Conservation (phyloP, 2,888 invertebrate genomes). For the Leptopilina syphax region DNA sequence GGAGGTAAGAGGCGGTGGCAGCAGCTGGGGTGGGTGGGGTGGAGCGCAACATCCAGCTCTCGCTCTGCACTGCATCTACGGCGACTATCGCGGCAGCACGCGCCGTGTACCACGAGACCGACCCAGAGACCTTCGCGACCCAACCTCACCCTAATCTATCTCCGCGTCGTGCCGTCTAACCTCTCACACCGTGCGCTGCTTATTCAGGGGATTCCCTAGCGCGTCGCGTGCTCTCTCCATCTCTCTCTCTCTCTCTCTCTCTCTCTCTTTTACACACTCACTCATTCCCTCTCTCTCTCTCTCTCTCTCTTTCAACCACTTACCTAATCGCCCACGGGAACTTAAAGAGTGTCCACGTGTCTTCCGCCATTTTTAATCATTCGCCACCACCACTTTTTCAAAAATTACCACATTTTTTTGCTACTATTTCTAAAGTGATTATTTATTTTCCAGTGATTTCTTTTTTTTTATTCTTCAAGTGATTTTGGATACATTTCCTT, state of each 20-base stretch:
- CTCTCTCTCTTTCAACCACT: neutral
- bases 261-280: neutral
- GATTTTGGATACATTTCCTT: too few relatives aligned
- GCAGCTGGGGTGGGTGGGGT: slow-evolving; percentile 47
- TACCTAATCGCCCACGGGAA: slow-evolving; percentile 22
- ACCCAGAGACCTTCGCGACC: slow-evolving; percentile 45
- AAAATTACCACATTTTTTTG: too few relatives aligned
- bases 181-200: slow-evolving; percentile 22
- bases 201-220: slow-evolving; percentile 34
- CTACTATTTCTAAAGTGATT: too few relatives aligned
- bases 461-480: too few relatives aligned
- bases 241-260: too few relatives aligned
- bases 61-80: slow-evolving; percentile 67
- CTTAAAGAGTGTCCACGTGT: slow-evolving; percentile 21
- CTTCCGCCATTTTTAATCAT: slow-evolving; percentile 19
- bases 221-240: slow-evolving; percentile 16
- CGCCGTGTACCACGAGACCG: slow-evolving; percentile 54
- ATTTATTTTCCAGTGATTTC: too few relatives aligned
- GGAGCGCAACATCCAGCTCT: slow-evolving; percentile 45
- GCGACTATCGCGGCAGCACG: slow-evolving; percentile 68
- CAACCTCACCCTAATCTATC: slow-evolving; percentile 53
- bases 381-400: too few relatives aligned
- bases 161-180: slow-evolving; percentile 43
- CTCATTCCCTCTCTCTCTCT: too few relatives aligned
- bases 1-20: slow-evolving; percentile 37